Evolutionary conservation across 92 coral and sea anemone genomes (phyloP).

Genomic region (Hydrozoanthus gracilis): DNA sequence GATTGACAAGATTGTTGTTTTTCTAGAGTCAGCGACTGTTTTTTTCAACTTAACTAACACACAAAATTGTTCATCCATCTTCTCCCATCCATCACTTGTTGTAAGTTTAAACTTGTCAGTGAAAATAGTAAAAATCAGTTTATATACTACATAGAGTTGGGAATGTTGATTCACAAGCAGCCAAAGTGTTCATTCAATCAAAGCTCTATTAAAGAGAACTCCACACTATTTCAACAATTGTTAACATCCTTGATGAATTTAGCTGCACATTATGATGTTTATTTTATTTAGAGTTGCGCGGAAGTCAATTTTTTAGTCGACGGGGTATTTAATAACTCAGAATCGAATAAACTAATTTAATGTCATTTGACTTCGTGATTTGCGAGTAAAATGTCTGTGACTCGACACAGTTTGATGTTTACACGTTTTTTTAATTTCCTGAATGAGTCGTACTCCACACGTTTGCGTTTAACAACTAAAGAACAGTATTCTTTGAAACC

Average conservation of each 20-base stretch:
- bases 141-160: neutral
- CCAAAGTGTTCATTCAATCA: constrained; percentile 47
- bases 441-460: constrained; percentile 4
- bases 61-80: neutral
- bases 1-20: constrained; percentile 8
- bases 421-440: constrained; percentile 43
- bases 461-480: constrained; percentile 24
- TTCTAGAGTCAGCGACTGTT: neutral
- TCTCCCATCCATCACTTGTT: too few relatives aligned
- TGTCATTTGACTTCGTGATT: constrained; percentile 48
- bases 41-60: neutral
- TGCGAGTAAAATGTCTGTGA: constrained; percentile 32
- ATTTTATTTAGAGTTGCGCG: constrained; percentile 41
- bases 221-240: constrained; percentile 28
- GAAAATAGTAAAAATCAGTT: neutral
- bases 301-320: constrained; percentile 42
- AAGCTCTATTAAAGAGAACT: constrained; percentile 41
- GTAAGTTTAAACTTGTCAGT: neutral
- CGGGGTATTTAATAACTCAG: constrained; percentile 46
- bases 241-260: constrained; percentile 35
- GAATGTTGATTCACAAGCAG: neutral
- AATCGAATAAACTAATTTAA: constrained; percentile 48
- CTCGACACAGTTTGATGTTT: constrained; percentile 41
- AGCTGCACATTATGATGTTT: constrained; percentile 25
- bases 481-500: constrained; percentile 16